Evolutionary conservation across 2,888 invertebrate genomes (phyloP).

Genomic region (Troides oblongomaculatus): DNA sequence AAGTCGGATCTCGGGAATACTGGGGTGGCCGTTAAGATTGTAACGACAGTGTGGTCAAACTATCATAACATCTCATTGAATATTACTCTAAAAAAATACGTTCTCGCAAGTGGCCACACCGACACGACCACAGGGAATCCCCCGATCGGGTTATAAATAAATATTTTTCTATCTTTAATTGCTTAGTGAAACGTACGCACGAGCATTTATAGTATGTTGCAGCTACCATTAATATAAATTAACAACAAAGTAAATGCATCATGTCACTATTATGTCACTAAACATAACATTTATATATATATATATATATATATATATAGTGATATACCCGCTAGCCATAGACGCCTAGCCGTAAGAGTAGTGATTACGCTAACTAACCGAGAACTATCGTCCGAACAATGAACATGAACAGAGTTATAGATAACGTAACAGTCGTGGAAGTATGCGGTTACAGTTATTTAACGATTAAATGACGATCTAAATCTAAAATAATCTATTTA

Average conservation of each 20-base stretch:
- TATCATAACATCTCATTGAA: slow-evolving; percentile 46
- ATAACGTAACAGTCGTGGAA: slow-evolving; percentile 68
- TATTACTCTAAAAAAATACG: slow-evolving; percentile 65
- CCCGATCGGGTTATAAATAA: slow-evolving; percentile 59
- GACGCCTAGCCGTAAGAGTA: slow-evolving; percentile 67
- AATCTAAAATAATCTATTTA: slow-evolving; percentile 63
- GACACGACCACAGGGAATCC: slow-evolving; percentile 41
- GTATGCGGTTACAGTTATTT: slow-evolving; percentile 39
- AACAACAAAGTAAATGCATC: slow-evolving; percentile 80
- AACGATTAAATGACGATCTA: slow-evolving; percentile 43
- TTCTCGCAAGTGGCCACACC: slow-evolving; percentile 54
- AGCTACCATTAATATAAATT: slow-evolving; percentile 78
- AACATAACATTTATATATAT: slow-evolving; percentile 61
- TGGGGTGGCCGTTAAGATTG: slow-evolving; percentile 42
- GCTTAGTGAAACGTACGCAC: slow-evolving; percentile 68
- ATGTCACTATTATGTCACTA: slow-evolving; percentile 76
- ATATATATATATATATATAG: slow-evolving; percentile 47
- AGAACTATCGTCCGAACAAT: slow-evolving; percentile 53
- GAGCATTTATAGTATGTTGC: slow-evolving; percentile 74
- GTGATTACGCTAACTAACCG: slow-evolving; percentile 77
- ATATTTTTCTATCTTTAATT: slow-evolving; percentile 72
- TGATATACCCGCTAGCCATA: slow-evolving; percentile 59
- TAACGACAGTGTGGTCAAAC: slow-evolving; percentile 51
- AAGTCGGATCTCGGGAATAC: slow-evolving; percentile 70
- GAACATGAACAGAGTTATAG: slow-evolving; percentile 55